These are phyloP conservation scores for Cephalotes varians DNA, from an alignment of 2,888 invertebrate species.

Conservation along the genomic window DNA sequence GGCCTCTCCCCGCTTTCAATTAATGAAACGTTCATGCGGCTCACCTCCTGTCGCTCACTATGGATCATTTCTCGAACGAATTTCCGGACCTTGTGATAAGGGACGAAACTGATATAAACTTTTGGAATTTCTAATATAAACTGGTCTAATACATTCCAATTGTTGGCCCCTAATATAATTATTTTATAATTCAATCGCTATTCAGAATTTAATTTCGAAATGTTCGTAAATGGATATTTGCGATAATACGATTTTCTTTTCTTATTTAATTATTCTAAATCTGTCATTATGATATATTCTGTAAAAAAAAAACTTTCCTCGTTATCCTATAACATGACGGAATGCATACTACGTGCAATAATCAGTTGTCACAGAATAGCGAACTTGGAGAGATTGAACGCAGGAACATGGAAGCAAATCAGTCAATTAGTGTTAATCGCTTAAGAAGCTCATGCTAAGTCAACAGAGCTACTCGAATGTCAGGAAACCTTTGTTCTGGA, in stretches of 20 bases:
- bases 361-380: background rate
- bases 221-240: background rate
- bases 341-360: background rate
- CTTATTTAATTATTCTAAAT: background rate
- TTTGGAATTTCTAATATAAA: background rate
- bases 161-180: background rate
- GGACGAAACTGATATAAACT: background rate
- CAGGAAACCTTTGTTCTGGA: slow-evolving; percentile 42
- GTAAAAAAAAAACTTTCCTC: background rate
- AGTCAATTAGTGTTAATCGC: slow-evolving; percentile 4
- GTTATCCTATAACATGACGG: no score
- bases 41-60: slow-evolving; percentile 39
- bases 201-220: background rate
- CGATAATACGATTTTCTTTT: background rate
- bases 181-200: background rate
- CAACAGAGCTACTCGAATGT: slow-evolving; percentile 23
- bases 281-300: background rate
- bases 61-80: slow-evolving; percentile 41
- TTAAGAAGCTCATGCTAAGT: slow-evolving; percentile 36
- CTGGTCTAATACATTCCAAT: background rate
- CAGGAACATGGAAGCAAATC: slow-evolving; percentile 4
- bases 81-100: slow-evolving; percentile 11
- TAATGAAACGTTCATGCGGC: slow-evolving; percentile 69
- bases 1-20: slow-evolving; percentile 70
- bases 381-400: background rate